phyloP scores from a whole-genome alignment of 2,113 vertebrate species.

The Siphamia tubifer region DNA sequence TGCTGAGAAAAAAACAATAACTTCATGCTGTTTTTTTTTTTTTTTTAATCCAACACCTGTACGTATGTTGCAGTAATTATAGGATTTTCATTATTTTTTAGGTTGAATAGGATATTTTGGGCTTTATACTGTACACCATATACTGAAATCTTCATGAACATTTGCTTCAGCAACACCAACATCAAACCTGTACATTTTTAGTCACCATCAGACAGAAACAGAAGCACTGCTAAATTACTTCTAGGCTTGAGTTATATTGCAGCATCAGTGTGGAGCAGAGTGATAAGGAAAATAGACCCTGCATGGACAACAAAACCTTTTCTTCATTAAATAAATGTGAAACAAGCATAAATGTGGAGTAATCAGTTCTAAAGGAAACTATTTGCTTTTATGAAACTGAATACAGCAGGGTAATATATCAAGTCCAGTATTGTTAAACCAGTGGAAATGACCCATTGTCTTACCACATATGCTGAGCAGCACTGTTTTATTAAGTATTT shows the following conservation, averaged over 20 bases:
- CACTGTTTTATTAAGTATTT: no score
- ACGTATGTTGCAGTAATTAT: no score
- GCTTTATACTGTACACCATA: no score
- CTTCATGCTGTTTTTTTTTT: no score
- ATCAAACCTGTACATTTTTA: no score
- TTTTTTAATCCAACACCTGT: no score
- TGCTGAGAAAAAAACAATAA: neutral
- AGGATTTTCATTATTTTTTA: no score
- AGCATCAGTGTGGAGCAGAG: neutral
- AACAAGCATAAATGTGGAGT: neutral
- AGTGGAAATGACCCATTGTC: neutral
- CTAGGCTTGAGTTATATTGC: neutral
- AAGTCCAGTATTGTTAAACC: neutral
- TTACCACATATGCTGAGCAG: no score
- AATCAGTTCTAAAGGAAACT: neutral
- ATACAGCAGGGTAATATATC: no score
- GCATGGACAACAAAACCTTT: no score
- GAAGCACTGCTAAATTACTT: neutral
- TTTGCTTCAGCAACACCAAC: no score
- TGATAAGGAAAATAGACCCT: neutral
- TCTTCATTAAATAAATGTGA: neutral
- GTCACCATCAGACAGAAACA: neutral
- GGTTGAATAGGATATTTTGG: neutral
- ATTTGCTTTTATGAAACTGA: neutral
- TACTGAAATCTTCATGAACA: no score